Percentiles rank a stretch among this genome's conserved stretches.
phyloP scores from a whole-genome alignment of 30 jellyfish, hydroid and myxozoan species.

The Turritopsis rubra region DNA sequence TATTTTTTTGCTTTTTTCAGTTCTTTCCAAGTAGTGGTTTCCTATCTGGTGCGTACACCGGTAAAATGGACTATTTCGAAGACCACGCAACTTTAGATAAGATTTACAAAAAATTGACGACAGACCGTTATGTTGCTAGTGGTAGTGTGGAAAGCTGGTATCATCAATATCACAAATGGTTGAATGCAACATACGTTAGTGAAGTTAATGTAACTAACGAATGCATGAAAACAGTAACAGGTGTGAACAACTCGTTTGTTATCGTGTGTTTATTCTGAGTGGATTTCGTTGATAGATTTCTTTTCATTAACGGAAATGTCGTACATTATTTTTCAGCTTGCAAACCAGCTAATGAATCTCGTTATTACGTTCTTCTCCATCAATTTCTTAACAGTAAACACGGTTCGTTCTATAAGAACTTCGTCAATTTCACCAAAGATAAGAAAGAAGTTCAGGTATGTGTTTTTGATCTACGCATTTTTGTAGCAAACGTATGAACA shows the following conservation, averaged over 20 bases:
- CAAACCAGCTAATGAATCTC: background rate
- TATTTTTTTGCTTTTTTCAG: slow-evolving; percentile 33
- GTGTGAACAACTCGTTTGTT: background rate
- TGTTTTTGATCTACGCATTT: no score
- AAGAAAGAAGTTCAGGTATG: background rate
- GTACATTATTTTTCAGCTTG: background rate
- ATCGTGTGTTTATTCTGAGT: background rate
- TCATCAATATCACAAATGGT: slow-evolving; percentile 40
- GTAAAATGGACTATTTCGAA: slow-evolving; percentile 49
- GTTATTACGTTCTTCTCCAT: background rate
- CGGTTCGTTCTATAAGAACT: background rate
- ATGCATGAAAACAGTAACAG: slow-evolving; percentile 7
- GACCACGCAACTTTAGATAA: slow-evolving; percentile 34
- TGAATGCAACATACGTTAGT: slow-evolving; percentile 9
- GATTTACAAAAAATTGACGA: slow-evolving; percentile 15
- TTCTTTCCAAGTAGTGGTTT: slow-evolving; percentile 73
- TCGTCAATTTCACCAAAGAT: background rate
- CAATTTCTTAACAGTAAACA: background rate
- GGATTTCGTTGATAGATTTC: background rate
- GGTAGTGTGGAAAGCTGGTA: slow-evolving; percentile 63
- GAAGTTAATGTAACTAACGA: background rate
- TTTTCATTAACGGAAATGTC: background rate
- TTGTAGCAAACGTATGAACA: no score
- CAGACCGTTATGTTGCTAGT: slow-evolving; percentile 30
- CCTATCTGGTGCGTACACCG: slow-evolving; percentile 37